Evolutionary conservation across 2,797 vertebrate genomes (phyloP), one percentile per base, ranked within the genome.

Genomic region (Lacerta agilis): DNA sequence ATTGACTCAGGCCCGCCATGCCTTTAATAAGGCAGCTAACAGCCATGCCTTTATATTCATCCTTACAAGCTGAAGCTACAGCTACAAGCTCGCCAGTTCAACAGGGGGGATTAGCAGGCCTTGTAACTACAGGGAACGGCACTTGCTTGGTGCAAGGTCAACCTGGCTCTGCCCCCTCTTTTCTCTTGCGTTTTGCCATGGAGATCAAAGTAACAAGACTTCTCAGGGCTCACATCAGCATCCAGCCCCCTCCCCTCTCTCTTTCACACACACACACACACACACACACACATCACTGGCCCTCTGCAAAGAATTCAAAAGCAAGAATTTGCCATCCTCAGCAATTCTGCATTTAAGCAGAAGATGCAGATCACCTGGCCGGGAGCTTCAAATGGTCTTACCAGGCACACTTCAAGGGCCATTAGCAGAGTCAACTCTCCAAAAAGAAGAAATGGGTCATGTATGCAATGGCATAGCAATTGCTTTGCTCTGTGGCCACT

Each of bases 1-100:
- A 88, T 78, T 85, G 90, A 93, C 92, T 92, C 1, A 41, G 90
- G 79, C 87, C 89, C 73, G 91, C 90, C 71, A 18, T 89, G 91
- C 91, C 87, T 87, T 89, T 90, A 92, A 89, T 77, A 91, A 92
- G 95, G 93, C 91, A 92, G 94, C 92, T 95, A 90, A 91, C 73
- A 73, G 91, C 90, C n/a, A 49, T 79, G 87, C 87, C 88, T 94
- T 90, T 71, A 85, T 88, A 58, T 87, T 92, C 89, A 82, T 85
- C 91, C 90, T 33, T 90, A 89, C 88, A 90, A 86, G 64, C 64
- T 10, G 82, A 90, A 91, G 93, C 91, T 9, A 77, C 55, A n/a
- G 82, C 29, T 72, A 85, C 78, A 71, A 86, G 86, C 87, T 81
- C 73, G 0, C 27, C 6, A 6, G 91, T 91, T 93, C 94, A 91